A percentile compares a stretch with the other conserved stretches of the same genome.
These are phyloP conservation scores for Buathra laborator DNA, from an alignment of 2,888 invertebrate species.

Conservation along the genomic window DNA sequence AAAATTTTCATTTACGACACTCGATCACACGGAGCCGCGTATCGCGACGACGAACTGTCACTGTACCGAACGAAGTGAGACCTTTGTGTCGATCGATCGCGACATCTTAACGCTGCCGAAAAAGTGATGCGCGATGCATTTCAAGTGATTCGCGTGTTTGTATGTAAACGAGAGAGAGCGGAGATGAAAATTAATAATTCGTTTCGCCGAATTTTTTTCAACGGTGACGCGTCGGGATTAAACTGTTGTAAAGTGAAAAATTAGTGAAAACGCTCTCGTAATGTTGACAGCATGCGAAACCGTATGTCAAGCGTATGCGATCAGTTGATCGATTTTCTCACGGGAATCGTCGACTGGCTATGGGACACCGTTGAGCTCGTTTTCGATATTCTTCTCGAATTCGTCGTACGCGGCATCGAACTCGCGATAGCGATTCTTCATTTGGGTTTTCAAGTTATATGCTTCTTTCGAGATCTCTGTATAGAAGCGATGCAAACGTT, in stretches of 20 bases:
- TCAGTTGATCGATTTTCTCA: conserved; percentile 73
- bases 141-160: no score
- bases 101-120: neutral
- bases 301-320: conserved; percentile 72
- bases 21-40: no score
- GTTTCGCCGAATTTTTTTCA: neutral
- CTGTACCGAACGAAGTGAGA: no score
- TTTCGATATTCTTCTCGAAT: conserved; percentile 78
- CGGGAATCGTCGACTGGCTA: conserved; percentile 74
- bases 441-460: conserved; percentile 78
- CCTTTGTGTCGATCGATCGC: neutral
- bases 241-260: neutral
- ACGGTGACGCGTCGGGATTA: neutral
- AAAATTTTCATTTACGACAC: no score
- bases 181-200: neutral
- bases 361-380: conserved; percentile 79
- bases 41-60: no score
- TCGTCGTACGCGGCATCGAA: conserved; percentile 75
- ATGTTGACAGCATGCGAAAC: conserved; percentile 65
- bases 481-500: conserved; percentile 80
- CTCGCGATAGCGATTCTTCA: conserved; percentile 77
- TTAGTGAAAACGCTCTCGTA: neutral
- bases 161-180: neutral
- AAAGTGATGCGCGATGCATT: neutral
- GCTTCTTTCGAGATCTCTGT: conserved; percentile 77